Evolutionary conservation across 1,140 invertebrate genomes (phyloP).

Genomic region (Diorhabda sublineata): DNA sequence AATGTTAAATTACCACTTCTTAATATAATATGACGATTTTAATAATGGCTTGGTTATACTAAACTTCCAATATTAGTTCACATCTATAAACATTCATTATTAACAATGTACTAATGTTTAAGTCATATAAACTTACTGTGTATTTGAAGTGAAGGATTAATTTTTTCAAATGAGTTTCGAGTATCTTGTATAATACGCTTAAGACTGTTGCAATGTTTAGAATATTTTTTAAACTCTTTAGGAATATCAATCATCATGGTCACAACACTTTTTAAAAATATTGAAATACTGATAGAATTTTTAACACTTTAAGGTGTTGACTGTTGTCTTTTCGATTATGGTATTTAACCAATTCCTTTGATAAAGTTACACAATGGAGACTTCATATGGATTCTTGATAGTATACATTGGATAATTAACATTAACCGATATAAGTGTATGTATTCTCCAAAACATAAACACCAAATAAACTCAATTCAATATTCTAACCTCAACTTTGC

Average conservation of each 20-base stretch:
- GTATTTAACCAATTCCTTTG: not conserved
- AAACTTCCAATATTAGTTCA: too few species aligned
- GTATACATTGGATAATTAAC: not conserved
- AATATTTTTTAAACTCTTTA: slow-evolving; percentile 40
- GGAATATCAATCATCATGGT: slow-evolving; percentile 32
- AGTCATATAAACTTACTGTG: slow-evolving; percentile 53
- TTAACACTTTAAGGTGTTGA: not conserved
- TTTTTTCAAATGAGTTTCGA: slow-evolving; percentile 59
- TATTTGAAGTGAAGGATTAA: slow-evolving; percentile 59
- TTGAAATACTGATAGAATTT: not conserved
- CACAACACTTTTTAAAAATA: not conserved
- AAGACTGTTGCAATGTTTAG: slow-evolving; percentile 39
- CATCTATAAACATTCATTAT: not conserved
- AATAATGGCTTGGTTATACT: too few species aligned
- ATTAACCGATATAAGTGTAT: not conserved
- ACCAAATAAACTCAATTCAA: not conserved
- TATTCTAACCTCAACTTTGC: not conserved
- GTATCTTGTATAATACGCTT: slow-evolving; percentile 63
- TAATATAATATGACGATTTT: too few species aligned
- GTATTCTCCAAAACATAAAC: not conserved
- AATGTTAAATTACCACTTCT: too few species aligned
- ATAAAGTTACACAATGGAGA: not conserved
- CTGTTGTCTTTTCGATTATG: not conserved
- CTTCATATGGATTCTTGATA: not conserved
- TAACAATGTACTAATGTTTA: slow-evolving; percentile 19